Conservation (phyloP, 2,797 vertebrate genomes). For the Sandelia bainsii region DNA sequence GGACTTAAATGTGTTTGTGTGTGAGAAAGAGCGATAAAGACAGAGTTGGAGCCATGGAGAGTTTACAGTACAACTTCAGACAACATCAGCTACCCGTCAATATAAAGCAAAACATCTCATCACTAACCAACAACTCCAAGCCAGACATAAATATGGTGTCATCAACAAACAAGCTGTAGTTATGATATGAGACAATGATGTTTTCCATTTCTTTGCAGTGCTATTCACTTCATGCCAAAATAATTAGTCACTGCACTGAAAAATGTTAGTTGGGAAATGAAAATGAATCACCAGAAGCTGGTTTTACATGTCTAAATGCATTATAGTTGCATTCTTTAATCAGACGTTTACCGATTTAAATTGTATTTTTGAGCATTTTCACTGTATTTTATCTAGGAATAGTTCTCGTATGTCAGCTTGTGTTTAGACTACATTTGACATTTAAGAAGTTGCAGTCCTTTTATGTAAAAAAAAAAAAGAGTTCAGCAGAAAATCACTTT, state of each 20-base stretch:
- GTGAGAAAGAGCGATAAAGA: constrained; percentile 12
- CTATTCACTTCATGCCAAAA: constrained; percentile 13
- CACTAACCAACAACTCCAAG: constrained; percentile 13
- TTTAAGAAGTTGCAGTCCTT: background rate
- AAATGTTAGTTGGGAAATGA: constrained; percentile 3
- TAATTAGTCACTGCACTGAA: constrained; percentile 10
- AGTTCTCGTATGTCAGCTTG: background rate
- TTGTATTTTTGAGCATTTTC: background rate
- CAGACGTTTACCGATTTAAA: background rate
- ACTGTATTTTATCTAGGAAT: background rate
- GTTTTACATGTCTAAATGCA: background rate
- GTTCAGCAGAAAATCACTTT: background rate
- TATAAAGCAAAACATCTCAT: constrained; percentile 39
- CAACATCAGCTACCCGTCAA: constrained; percentile 32
- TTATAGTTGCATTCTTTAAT: background rate
- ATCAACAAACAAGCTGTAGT: constrained; percentile 32
- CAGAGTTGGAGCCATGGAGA: constrained; percentile 20
- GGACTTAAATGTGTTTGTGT: constrained; percentile 44
- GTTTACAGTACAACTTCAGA: constrained; percentile 66
- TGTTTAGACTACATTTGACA: background rate
- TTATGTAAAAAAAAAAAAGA: constrained; percentile 6
- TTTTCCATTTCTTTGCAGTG: constrained; percentile 24
- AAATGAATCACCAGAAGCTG: background rate
- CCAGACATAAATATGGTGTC: constrained; percentile 32
- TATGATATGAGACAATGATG: constrained; percentile 27